Evolutionary conservation across 2,888 invertebrate species (phyloP).

Genomic region (Stramonita haemastoma): DNA sequence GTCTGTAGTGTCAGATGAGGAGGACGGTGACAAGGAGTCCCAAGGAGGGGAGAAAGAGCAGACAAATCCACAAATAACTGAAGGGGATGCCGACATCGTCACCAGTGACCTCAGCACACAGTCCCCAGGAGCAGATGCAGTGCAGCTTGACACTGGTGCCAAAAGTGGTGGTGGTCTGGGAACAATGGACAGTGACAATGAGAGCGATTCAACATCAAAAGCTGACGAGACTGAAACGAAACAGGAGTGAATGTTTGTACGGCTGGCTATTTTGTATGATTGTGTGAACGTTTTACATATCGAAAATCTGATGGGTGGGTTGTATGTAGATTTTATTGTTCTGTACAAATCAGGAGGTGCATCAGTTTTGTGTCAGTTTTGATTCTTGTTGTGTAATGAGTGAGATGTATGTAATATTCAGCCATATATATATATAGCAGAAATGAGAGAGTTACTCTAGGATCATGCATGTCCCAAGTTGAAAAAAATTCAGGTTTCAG

Average conservation of each 20-base stretch:
- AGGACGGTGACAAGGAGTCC: not conserved
- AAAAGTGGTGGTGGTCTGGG: not conserved
- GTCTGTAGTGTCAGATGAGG: constrained; percentile 38
- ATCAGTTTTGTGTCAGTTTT: too few species aligned
- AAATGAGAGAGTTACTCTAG: too few species aligned
- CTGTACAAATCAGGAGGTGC: too few species aligned
- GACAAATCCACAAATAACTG: not conserved
- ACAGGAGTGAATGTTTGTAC: not conserved
- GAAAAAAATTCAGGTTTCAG: too few species aligned
- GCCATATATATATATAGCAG: too few species aligned
- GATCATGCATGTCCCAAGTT: too few species aligned
- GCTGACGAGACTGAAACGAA: not conserved
- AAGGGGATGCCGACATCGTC: not conserved
- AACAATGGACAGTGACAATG: not conserved
- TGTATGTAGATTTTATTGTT: too few species aligned
- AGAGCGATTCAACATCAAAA: not conserved
- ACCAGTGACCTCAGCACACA: not conserved
- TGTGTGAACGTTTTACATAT: too few species aligned
- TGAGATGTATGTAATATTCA: too few species aligned
- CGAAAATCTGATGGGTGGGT: too few species aligned
- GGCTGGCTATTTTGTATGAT: too few species aligned
- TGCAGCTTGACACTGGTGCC: not conserved
- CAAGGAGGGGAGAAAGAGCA: not conserved
- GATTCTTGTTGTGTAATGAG: too few species aligned
- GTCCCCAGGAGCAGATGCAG: not conserved